Percentiles rank a stretch among this genome's conserved stretches.
phyloP scores from a whole-genome alignment of 2,113 vertebrate genomes.

The Amphilophus citrinellus region DNA sequence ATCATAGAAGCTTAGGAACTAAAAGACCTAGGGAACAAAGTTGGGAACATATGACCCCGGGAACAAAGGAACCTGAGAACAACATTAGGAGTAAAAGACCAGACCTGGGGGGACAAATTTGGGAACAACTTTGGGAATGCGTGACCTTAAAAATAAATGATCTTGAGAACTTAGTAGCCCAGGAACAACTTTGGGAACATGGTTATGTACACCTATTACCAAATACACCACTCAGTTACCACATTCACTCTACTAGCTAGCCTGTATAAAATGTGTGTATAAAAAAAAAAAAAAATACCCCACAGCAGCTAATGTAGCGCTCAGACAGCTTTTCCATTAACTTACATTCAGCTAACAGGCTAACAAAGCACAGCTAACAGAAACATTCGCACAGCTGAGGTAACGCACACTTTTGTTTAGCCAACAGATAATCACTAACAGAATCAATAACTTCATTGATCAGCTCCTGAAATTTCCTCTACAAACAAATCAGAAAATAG shows the following conservation, averaged over 20 bases:
- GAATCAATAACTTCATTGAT: slow-evolving; percentile 59
- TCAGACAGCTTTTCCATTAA: neutral
- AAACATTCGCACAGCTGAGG: slow-evolving; percentile 30
- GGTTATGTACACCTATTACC: neutral
- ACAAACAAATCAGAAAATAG: slow-evolving; percentile 51
- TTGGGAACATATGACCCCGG: neutral
- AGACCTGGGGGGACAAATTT: too few species aligned
- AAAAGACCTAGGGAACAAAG: neutral
- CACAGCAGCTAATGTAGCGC: neutral
- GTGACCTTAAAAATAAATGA: neutral
- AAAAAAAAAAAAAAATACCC: neutral
- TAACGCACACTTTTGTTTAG: slow-evolving; percentile 23
- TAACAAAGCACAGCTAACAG: neutral
- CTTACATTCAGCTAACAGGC: slow-evolving; percentile 1
- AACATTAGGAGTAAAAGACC: too few species aligned
- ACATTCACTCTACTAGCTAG: neutral
- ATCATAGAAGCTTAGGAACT: neutral
- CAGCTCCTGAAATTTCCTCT: slow-evolving; percentile 39
- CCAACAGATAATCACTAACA: slow-evolving; percentile 8
- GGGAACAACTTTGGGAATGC: slow-evolving; percentile 2
- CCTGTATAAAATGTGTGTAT: neutral
- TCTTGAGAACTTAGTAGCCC: neutral
- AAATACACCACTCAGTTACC: neutral
- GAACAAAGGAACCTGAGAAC: slow-evolving; percentile 1
- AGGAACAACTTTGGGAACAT: neutral